Base-by-base conservation (phyloP, 35 echinoderm and acorn worm genomes). In the Lytechinus pictus region DNA sequence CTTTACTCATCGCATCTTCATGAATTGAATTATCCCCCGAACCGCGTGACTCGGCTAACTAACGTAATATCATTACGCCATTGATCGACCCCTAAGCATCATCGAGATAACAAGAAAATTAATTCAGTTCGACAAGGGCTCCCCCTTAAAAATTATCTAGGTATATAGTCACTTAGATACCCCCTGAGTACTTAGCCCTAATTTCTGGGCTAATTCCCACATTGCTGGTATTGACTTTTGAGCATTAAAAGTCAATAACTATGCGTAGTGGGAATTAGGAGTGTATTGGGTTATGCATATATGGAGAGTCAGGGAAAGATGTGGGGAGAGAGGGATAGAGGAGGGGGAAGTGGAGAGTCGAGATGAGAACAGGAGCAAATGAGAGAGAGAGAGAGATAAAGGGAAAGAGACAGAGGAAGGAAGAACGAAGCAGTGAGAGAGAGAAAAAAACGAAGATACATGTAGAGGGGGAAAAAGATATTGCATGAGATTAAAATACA, bases 191-290 rank as follows among this genome's bases (percentile, higher is more conserved):
- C 88, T 52, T 90, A 52, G 16, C 27, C 9, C 52, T 10, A 52
- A 90, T 90, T 52, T 90, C 88, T 90, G 88, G 88, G 88, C 88
- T 90, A 90, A 90, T 90, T 90, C n/a, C 10, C 27, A 12, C 88
- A 54, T 90, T 44, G 10, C 10, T 52, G 88, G 28, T 90, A 90
- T 90, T 90, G 88, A 90, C 88, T 90, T 90, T 52, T 90, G 88
- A 90, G 88, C 9, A 90, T 90, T 44, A 54, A 52, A 54, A 52
- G 88, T 90, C 88, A 90, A 52, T 52, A 52, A 52, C 14, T 90
- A 52, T 4, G 52, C 88, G 52, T 90, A 90, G 29, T 33, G 52
- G 66, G 66, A 79, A 79, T 79, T 79, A 79, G n/a, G n/a, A 24
- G 16, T 79, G 52, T 33, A 90, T 54, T 52, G 29, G 16, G 28